phyloP scores from a whole-genome alignment of 2,888 invertebrate species.

The Eupelmus urozonus region DNA sequence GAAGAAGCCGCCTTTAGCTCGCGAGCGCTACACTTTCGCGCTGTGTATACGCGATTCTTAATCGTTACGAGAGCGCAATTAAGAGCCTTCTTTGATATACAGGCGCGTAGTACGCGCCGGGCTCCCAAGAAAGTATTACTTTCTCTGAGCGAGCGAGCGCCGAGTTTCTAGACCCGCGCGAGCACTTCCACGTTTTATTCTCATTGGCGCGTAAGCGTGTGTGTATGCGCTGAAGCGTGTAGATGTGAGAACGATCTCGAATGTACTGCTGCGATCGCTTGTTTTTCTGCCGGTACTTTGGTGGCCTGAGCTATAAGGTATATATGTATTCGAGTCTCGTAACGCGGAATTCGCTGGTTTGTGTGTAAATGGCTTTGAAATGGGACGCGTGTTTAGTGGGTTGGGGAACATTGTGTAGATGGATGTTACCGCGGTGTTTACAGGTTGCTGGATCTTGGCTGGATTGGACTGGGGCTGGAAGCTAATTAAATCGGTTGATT shows the following conservation, averaged over 20 bases:
- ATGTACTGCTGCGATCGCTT: not conserved
- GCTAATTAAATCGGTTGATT: no score
- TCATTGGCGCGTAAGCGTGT: slow-evolving; percentile 5
- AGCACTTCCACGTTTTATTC: slow-evolving; percentile 50
- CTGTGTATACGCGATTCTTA: slow-evolving; percentile 61
- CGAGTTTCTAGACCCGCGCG: slow-evolving; percentile 63
- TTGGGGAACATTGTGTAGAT: not conserved
- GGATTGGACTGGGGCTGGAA: no score
- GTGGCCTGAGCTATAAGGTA: no score
- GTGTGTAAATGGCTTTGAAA: not conserved
- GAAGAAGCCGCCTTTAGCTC: not conserved
- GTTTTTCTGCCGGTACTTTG: not conserved
- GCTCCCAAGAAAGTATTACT: slow-evolving; percentile 70
- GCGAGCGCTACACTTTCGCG: slow-evolving; percentile 40
- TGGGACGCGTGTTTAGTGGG: not conserved
- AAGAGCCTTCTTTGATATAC: slow-evolving; percentile 59
- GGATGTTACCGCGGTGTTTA: not conserved
- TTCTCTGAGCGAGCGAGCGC: slow-evolving; percentile 66
- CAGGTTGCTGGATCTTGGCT: no score
- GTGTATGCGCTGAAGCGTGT: not conserved
- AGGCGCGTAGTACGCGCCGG: not conserved
- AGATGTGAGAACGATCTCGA: slow-evolving; percentile 18
- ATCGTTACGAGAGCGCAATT: slow-evolving; percentile 65
- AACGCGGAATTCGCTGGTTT: not conserved
- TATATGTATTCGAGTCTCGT: not conserved